phyloP scores from a whole-genome alignment of 2,888 invertebrate species.

The Caenorhabditis sp. region DNA sequence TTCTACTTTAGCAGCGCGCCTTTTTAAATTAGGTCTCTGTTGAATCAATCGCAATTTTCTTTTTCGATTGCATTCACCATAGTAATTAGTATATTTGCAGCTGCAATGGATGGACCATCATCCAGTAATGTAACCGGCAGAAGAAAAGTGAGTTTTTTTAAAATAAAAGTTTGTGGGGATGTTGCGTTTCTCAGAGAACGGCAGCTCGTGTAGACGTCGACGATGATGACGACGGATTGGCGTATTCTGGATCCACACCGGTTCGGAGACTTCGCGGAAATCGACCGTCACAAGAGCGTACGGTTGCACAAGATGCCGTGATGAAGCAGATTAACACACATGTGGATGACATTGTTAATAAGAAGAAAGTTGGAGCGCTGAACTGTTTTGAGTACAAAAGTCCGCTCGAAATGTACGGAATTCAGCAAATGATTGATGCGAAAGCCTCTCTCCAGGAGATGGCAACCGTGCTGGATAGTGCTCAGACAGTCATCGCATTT shows the following conservation, averaged over 20 bases:
- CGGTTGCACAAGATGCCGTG: not conserved
- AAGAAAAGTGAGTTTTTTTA: too few species aligned
- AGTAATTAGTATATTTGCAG: not conserved
- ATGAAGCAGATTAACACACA: not conserved
- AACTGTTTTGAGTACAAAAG: slow-evolving; percentile 46
- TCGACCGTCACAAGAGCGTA: too few species aligned
- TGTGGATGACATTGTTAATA: slow-evolving; percentile 18
- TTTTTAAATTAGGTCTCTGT: slow-evolving; percentile 1
- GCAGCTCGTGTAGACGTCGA: not conserved
- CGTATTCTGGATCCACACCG: not conserved
- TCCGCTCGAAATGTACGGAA: slow-evolving; percentile 30
- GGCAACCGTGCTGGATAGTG: slow-evolving; percentile 41
- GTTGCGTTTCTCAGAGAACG: not conserved
- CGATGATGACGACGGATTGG: slow-evolving; percentile 1
- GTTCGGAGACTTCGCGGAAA: slow-evolving; percentile 30
- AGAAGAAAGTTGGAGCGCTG: slow-evolving; percentile 6
- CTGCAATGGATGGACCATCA: slow-evolving; percentile 28
- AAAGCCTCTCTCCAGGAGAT: slow-evolving; percentile 42
- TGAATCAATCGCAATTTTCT: too few species aligned
- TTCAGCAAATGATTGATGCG: slow-evolving; percentile 27
- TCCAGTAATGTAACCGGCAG: slow-evolving; percentile 41
- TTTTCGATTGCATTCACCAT: not conserved
- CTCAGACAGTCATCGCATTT: slow-evolving; percentile 22
- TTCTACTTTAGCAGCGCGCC: slow-evolving; percentile 1
- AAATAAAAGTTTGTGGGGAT: too few species aligned